phyloP scores from a whole-genome alignment of 1,140 invertebrate genomes.

The Brachystomella parvula region DNA sequence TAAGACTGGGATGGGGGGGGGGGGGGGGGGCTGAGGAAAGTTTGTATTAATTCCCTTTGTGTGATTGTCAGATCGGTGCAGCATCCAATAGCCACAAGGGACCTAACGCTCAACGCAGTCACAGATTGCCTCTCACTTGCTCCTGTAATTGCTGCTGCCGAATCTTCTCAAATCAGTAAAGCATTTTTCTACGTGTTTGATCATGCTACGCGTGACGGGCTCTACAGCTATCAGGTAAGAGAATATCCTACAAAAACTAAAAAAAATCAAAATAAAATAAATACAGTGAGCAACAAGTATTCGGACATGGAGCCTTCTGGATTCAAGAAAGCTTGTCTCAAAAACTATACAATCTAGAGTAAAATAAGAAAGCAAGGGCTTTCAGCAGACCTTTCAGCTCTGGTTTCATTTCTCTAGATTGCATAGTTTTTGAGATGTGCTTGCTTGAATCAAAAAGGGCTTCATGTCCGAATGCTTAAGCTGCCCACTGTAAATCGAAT shows the following conservation, averaged over 20 bases:
- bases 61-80: constrained; percentile 55
- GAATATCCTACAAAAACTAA: neutral
- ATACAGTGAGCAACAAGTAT: neutral
- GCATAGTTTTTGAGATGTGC: no score
- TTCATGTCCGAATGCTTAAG: no score
- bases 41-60: neutral
- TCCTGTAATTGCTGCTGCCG: constrained; percentile 49
- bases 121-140: constrained; percentile 87
- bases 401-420: no score
- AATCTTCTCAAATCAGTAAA: constrained; percentile 43
- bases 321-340: neutral
- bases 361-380: no score
- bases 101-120: constrained; percentile 82
- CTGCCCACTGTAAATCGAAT: no score
- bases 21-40: neutral
- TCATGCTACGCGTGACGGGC: constrained; percentile 83
- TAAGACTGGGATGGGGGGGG: constrained; percentile 11
- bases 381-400: no score
- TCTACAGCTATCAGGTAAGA: constrained; percentile 49
- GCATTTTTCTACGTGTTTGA: constrained; percentile 88
- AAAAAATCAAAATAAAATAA: neutral
- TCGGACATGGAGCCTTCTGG: neutral
- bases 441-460: no score
- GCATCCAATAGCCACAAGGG: constrained; percentile 83
- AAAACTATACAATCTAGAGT: no score